phyloP scores from a whole-genome alignment of 1,140 invertebrate species.

The Scaptomyza montana region DNA sequence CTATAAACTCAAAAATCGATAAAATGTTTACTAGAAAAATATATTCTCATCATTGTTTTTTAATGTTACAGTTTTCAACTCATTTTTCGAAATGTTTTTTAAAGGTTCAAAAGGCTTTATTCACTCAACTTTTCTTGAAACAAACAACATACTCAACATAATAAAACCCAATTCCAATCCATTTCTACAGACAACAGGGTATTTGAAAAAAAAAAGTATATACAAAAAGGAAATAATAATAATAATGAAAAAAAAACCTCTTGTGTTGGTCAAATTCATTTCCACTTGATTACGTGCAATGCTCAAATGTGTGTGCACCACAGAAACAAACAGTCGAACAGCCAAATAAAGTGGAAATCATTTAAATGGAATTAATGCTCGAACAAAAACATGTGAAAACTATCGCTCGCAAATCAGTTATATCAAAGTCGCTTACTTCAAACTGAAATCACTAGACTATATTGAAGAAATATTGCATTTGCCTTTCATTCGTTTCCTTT shows the following conservation, averaged over 20 bases:
- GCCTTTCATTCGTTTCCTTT: background rate
- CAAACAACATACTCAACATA: no score
- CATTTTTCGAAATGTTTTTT: no score
- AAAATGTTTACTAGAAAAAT: no score
- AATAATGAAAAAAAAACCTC: slow-evolving; percentile 39
- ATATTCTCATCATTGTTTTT: no score
- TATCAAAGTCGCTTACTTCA: slow-evolving; percentile 21
- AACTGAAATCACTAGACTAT: slow-evolving; percentile 14
- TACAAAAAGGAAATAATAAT: slow-evolving; percentile 21
- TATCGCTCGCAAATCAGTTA: slow-evolving; percentile 52
- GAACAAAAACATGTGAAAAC: slow-evolving; percentile 81
- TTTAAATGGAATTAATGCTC: slow-evolving; percentile 78
- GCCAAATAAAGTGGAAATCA: slow-evolving; percentile 59
- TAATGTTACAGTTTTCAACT: no score
- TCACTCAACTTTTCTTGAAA: no score
- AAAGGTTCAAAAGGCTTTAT: no score
- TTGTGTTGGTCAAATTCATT: slow-evolving; percentile 82
- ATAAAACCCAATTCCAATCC: background rate
- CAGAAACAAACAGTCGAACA: background rate
- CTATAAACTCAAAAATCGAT: no score
- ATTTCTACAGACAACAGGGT: slow-evolving; percentile 3
- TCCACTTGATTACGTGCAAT: slow-evolving; percentile 73
- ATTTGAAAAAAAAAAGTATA: background rate
- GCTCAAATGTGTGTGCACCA: slow-evolving; percentile 58
- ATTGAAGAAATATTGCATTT: slow-evolving; percentile 11